Evolutionary conservation across 2,797 vertebrate species (phyloP), one percentile per base, ranked within the genome.

Genomic region (Kryptolebias ocellatus): DNA sequence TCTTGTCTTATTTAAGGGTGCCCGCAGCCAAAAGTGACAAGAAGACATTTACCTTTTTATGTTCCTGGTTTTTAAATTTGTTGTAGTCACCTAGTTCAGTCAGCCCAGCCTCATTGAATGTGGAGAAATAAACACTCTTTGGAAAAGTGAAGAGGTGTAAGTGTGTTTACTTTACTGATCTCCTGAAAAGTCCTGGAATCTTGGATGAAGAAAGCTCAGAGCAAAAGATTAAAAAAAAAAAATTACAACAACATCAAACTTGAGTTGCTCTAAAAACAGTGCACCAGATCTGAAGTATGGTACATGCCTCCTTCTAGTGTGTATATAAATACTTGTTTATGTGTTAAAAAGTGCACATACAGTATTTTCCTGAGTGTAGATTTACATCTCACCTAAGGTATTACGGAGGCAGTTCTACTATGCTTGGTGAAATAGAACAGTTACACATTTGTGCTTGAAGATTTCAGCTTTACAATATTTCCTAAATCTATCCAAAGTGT

Each of bases 401-500:
- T 80, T 71, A 63, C 53, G 15, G 60, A 79, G 50, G 80, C 66
- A 54, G 72, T 46, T 65, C 45, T 44, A 58, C 55, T 20, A 51
- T 15, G 28, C 49, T 57, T 53, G 28, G 59, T 59, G 61, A 77
- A 77, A 75, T 42, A 57, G 67, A 73, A 79, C 24, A 80, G 71
- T 85, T 81, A 83, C 83, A 83, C 68, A 81, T 80, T 84, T 63
- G 60, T 49, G 58, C 58, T 45, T 62, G 55, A 70, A 60, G 77
- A 79, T 62, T 79, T 84, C 53, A 44, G 72, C 53, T 64, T 76
- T 78, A 75, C 68, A 74, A 31, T 81, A 76, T 74, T 61, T 50
- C 31, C 73, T 74, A 80, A 82, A 88, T 86, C 66, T 86, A 55
- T 70, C 80, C 68, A 86, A 90, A 87, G 80, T 90, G 87, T 87